These are phyloP conservation scores for Syrrhaptes paradoxus DNA, from an alignment of 2,113 vertebrate genomes.

Conservation along the genomic window DNA sequence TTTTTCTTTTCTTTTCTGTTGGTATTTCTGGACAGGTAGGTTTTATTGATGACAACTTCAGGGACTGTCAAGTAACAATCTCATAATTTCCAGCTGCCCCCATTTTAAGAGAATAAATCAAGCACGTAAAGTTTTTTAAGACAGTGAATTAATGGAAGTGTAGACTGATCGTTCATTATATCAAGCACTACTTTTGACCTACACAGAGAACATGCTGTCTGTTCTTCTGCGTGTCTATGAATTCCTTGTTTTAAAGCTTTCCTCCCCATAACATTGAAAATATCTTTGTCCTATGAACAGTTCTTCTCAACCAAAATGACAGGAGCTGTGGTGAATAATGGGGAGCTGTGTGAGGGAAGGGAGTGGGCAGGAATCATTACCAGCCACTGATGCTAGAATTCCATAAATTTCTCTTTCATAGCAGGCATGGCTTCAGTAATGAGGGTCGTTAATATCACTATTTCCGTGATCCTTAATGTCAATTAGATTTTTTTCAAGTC, in stretches of 20 bases:
- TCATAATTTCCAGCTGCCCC: not conserved
- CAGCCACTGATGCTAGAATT: not conserved
- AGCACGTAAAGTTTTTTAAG: slow-evolving; percentile 30
- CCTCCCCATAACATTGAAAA: not conserved
- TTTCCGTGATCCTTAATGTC: slow-evolving; percentile 34
- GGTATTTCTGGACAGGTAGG: not conserved
- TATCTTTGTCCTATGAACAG: not conserved
- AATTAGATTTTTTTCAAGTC: slow-evolving; percentile 49
- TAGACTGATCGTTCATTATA: not conserved
- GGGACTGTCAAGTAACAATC: slow-evolving; percentile 7
- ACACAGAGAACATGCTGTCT: not conserved
- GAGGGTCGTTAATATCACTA: not conserved
- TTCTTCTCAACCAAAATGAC: not conserved
- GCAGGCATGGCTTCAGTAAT: not conserved
- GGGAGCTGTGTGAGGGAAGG: not conserved
- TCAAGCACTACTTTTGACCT: not conserved
- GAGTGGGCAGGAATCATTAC: not conserved
- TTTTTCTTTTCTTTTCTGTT: not conserved
- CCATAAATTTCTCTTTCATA: not conserved
- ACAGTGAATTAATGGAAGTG: not conserved
- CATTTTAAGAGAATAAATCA: slow-evolving; percentile 45
- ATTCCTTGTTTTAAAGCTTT: not conserved
- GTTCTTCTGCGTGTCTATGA: not conserved
- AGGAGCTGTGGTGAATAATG: not conserved
- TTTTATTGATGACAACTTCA: slow-evolving; percentile 30